Evolutionary conservation across 2,888 invertebrate species (phyloP).

Genomic region (Hypena proboscidalis): DNA sequence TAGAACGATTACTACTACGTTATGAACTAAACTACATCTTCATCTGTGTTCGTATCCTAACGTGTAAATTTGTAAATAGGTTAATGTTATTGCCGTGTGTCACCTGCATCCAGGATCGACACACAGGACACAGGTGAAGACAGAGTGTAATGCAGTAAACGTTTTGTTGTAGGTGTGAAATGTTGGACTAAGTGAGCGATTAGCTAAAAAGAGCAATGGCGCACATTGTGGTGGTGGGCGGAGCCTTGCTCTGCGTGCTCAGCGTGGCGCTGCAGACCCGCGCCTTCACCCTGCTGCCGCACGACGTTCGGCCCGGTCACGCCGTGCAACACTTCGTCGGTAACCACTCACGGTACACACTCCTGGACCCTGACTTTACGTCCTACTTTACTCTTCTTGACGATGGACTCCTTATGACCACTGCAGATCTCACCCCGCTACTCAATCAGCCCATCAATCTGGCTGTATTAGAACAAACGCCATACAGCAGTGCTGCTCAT

Average conservation of each 20-base stretch:
- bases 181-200: constrained; percentile 66
- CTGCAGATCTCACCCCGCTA: constrained; percentile 92
- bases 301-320: constrained; percentile 95
- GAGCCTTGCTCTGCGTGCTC: constrained; percentile 71
- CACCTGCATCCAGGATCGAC: too few species aligned
- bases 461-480: constrained; percentile 92
- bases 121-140: too few species aligned
- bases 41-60: too few species aligned
- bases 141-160: background rate
- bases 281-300: constrained; percentile 90
- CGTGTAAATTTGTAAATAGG: too few species aligned
- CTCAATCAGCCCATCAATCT: constrained; percentile 93
- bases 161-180: constrained; percentile 66
- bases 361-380: constrained; percentile 91
- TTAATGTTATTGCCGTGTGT: too few species aligned
- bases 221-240: constrained; percentile 70
- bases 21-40: too few species aligned
- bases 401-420: constrained; percentile 96
- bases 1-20: too few species aligned
- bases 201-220: constrained; percentile 63
- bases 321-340: constrained; percentile 92
- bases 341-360: constrained; percentile 82
- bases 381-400: constrained; percentile 94
- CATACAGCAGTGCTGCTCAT: constrained; percentile 92
- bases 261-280: constrained; percentile 61